Evolutionary conservation across 1,140 invertebrate genomes (phyloP).

Genomic region (Drosophila tristis): DNA sequence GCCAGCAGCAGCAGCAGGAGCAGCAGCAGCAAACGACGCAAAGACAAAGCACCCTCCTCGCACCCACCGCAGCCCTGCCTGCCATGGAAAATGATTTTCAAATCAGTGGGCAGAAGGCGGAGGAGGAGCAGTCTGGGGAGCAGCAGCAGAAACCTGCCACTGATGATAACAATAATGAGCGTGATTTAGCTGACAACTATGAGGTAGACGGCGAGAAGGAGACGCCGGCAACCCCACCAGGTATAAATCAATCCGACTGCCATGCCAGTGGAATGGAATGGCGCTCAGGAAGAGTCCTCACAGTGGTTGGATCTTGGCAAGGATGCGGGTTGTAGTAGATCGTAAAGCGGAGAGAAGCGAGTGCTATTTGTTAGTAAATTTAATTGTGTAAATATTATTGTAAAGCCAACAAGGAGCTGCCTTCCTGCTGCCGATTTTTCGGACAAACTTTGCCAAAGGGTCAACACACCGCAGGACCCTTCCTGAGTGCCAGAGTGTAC

Average conservation of each 20-base stretch:
- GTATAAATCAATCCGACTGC: slow-evolving; percentile 58
- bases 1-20: too few relatives aligned
- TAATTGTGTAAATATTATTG: neutral
- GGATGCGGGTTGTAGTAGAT: neutral
- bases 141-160: slow-evolving; percentile 48
- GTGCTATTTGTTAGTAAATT: neutral
- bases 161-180: slow-evolving; percentile 82
- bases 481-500: slow-evolving; percentile 7
- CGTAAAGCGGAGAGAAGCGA: neutral
- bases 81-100: slow-evolving; percentile 79
- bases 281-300: slow-evolving; percentile 18
- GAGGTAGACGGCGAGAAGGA: slow-evolving; percentile 47
- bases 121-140: slow-evolving; percentile 1
- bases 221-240: slow-evolving; percentile 25
- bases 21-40: too few relatives aligned
- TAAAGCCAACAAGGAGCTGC: neutral
- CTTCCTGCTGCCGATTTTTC: too few relatives aligned
- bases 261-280: slow-evolving; percentile 10
- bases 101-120: slow-evolving; percentile 50
- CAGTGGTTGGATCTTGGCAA: neutral
- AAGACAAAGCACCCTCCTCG: slow-evolving; percentile 9
- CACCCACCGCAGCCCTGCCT: slow-evolving; percentile 21
- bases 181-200: slow-evolving; percentile 80
- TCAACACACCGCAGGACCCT: neutral
- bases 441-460: neutral